Conservation (phyloP, 2,113 vertebrate species). For the Poicephalus gulielmi region DNA sequence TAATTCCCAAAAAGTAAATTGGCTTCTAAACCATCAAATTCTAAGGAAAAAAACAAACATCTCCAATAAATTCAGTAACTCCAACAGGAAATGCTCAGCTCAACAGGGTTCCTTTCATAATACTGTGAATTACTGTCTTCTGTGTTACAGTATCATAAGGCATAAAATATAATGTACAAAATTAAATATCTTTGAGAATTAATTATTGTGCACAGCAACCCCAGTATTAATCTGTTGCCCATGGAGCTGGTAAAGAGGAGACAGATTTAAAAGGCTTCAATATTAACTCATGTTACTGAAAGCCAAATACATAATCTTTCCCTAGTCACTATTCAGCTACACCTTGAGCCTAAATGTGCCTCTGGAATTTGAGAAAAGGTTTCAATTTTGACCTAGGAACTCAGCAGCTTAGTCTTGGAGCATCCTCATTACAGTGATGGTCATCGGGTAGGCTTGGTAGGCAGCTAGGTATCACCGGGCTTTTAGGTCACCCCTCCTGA, state of each 20-base stretch:
- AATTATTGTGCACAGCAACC: neutral
- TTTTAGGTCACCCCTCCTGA: neutral
- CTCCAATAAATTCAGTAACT: neutral
- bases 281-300: neutral
- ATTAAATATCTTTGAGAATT: neutral
- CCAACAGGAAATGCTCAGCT: neutral
- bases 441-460: neutral
- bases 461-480: neutral
- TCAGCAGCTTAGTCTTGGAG: neutral
- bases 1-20: neutral
- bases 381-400: slow-evolving; percentile 1
- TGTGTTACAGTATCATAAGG: neutral
- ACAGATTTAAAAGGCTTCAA: neutral
- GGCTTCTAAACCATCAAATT: neutral
- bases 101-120: neutral
- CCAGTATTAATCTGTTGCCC: neutral
- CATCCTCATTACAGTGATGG: neutral
- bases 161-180: neutral
- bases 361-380: neutral
- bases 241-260: neutral
- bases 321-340: neutral
- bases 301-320: neutral
- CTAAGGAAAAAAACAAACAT: neutral
- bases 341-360: neutral
- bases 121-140: neutral